Base-by-base conservation (phyloP, 2,888 invertebrate species). In the Portevinia maculata region DNA sequence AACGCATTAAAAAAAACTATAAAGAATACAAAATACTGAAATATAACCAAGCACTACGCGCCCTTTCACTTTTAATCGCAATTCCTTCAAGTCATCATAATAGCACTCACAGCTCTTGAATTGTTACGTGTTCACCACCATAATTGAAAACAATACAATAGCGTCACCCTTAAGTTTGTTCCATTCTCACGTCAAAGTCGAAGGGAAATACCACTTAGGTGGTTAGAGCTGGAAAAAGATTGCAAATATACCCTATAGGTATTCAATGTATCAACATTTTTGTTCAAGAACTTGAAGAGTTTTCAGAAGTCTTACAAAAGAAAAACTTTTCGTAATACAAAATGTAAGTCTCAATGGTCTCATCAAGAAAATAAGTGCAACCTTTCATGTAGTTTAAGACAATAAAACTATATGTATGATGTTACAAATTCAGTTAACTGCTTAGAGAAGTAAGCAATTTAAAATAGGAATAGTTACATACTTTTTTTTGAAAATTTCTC, bases 241-340 rank as follows among this genome's bases (percentile, higher is more conserved):
- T 65, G 44, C 65, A 52, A 59, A 41, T 32, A 59, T 21, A 32
- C 62, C 34, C 39, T 32, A 53, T 37, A 24, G 32, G 44, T 28
- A 44, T 75, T 59, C 59, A 59, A 75, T 75, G 75, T 75, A 67
- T 75, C 75, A 67, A 75, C 41, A 75, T 53, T 75, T 75, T 75
- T 75, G 67, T 75, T 19, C 52, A 15, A 52, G n/a, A 60, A 30
- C 34, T 28, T 75, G 67, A 67, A 75, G 75, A 59, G 59, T 67
- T 67, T 74, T 67, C 9, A 37, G 59, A 53, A 24, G 65, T 24
- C 19, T 34, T 75, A 57, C 39, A 74, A 59, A 59, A 46, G 32
- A 60, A 62, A 46, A 48, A 30, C 57, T 64, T 65, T 59, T 34
- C 17, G 48, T 60, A 30, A 17, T 50, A 28, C 15, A 15, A 21